phyloP scores from a whole-genome alignment of 2,797 vertebrate species.

The Leontopithecus rosalia region DNA sequence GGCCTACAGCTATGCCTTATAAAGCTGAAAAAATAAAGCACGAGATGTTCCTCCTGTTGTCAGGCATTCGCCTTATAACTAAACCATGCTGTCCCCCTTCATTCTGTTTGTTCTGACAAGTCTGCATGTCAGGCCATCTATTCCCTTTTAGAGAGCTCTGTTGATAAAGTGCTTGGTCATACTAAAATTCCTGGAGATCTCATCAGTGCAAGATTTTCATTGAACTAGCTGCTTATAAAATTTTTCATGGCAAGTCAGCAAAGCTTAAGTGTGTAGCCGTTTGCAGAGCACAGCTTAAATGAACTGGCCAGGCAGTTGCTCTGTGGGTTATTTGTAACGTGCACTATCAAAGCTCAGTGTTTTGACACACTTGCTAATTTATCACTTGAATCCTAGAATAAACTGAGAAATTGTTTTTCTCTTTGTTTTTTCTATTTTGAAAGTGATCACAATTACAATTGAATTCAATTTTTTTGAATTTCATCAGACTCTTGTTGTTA shows the following conservation, averaged over 20 bases:
- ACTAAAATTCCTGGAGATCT: slow-evolving; percentile 87
- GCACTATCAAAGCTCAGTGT: not conserved
- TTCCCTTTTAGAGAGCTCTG: slow-evolving; percentile 83
- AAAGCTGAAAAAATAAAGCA: slow-evolving; percentile 85
- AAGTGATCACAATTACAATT: not conserved
- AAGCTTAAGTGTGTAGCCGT: slow-evolving; percentile 14
- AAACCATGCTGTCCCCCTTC: slow-evolving; percentile 75
- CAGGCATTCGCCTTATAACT: not conserved
- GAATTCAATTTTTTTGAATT: not conserved
- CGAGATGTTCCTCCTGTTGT: slow-evolving; percentile 74
- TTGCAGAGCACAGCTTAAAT: not conserved
- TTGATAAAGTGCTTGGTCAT: slow-evolving; percentile 90
- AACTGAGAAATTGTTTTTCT: not conserved
- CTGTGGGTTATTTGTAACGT: not conserved
- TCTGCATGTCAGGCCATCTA: slow-evolving; percentile 83
- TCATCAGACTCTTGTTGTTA: not conserved
- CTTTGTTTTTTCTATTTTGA: not conserved
- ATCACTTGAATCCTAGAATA: not conserved
- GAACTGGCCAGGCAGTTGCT: not conserved
- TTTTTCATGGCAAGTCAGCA: slow-evolving; percentile 57
- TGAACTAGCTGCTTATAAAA: slow-evolving; percentile 49
- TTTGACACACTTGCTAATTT: slow-evolving; percentile 1
- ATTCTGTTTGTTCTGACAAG: slow-evolving; percentile 84
- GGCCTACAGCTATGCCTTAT: slow-evolving; percentile 85
- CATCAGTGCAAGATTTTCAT: slow-evolving; percentile 82